Evolutionary conservation across 2,797 vertebrate genomes (phyloP).

Genomic region (Kryptolebias ocellatus): DNA sequence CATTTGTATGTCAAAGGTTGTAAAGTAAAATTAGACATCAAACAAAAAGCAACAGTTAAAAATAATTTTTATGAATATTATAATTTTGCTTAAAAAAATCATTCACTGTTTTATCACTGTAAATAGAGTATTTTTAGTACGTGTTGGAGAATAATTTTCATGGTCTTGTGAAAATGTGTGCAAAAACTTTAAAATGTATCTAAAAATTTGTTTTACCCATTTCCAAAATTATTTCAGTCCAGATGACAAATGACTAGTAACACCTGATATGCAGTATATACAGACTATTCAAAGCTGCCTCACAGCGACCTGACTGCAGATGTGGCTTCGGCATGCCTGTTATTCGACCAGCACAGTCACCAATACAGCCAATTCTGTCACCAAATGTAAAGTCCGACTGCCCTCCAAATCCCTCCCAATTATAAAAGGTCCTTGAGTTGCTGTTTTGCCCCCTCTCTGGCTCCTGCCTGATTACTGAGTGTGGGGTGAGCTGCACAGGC

Average conservation of each 20-base stretch:
- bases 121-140: neutral
- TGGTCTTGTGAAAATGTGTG: neutral
- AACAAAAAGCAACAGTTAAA: too few species aligned
- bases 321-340: constrained; percentile 51
- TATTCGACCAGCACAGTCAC: constrained; percentile 53
- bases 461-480: constrained; percentile 85
- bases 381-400: constrained; percentile 80
- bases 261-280: constrained; percentile 23
- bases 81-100: neutral
- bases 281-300: constrained; percentile 53
- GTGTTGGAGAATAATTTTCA: constrained; percentile 17
- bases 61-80: too few species aligned
- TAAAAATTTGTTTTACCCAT: constrained; percentile 27
- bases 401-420: constrained; percentile 79
- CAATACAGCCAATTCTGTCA: constrained; percentile 70
- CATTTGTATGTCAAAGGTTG: too few species aligned
- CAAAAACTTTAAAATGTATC: constrained; percentile 11
- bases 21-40: too few species aligned
- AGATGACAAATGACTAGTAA: constrained; percentile 32
- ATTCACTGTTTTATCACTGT: constrained; percentile 2
- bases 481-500: constrained; percentile 74
- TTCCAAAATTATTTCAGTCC: constrained; percentile 25
- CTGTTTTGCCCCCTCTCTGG: constrained; percentile 77
- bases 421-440: constrained; percentile 84
- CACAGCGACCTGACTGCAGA: constrained; percentile 61